Base-by-base conservation (phyloP, 2,888 invertebrate genomes). In the Thera obeliscata region DNA sequence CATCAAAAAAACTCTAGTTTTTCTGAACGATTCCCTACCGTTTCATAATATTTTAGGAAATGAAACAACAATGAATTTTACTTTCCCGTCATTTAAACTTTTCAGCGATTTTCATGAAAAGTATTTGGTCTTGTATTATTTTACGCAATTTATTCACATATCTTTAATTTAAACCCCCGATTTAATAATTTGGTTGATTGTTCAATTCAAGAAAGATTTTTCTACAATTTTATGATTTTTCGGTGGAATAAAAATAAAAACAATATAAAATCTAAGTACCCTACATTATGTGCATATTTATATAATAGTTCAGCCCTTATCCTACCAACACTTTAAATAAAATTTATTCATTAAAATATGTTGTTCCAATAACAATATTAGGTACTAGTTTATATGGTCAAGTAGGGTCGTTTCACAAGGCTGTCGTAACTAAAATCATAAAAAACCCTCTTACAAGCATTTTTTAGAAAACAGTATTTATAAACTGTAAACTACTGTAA, bases 281-380 rank as follows among this genome's bases (percentile, higher is more conserved):
- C 12, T 54, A 61, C 22, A 46, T 61, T 62, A 60, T 66, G 66
- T 69, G 69, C 69, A 63, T 63, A 61, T 55, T 64, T 56, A 59
- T 56, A 41, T 7, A 64, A 69, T 68, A 70, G 60, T 56, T 64
- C 69, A 56, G 55, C 72, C 61, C 71, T 72, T 61, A 69, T n/a
- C 35, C 71, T 71, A 74, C 56, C 71, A 71, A 72, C 67, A 69
- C 56, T 67, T 64, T 54, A 65, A 65, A 69, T 65, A 65, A 65
- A 69, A 69, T 69, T 63, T 64, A 61, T 57, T 66, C 54, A 65
- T 64, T 67, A 64, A 64, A 71, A 68, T 65, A 56, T 71, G 66
- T 69, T 74, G 72, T 71, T 69, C 62, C 70, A 71, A 56, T 63
- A 72, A 71, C 70, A 72, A 52, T 69, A 60, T 54, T 56, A 69